These are phyloP conservation scores for Centropristis striata DNA, from an alignment of 2,113 vertebrate species.

Conservation along the genomic window DNA sequence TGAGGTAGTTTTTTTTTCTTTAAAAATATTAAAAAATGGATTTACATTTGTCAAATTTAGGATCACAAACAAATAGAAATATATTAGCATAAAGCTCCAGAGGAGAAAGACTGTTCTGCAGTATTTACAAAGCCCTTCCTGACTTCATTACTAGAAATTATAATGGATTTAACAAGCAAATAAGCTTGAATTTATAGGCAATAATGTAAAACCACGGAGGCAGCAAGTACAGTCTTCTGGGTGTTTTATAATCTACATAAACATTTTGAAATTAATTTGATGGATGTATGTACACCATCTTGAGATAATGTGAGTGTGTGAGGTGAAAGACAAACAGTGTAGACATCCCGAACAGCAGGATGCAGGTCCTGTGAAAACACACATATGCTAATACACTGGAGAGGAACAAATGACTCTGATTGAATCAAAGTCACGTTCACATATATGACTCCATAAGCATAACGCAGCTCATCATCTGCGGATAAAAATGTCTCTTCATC, in stretches of 20 bases:
- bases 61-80: not conserved
- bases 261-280: constrained; percentile 41
- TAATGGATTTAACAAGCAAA: constrained; percentile 21
- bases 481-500: constrained; percentile 19
- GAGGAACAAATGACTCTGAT: constrained; percentile 45
- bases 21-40: not conserved
- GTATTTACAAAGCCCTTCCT: not conserved
- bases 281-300: constrained; percentile 36
- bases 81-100: not conserved
- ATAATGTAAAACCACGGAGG: constrained; percentile 5
- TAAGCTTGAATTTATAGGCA: not conserved
- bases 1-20: constrained; percentile 1
- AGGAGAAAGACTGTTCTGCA: not conserved
- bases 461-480: not conserved
- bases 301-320: constrained; percentile 29
- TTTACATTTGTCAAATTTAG: not conserved
- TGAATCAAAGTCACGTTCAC: constrained; percentile 55
- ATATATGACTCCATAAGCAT: constrained; percentile 30
- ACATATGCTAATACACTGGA: constrained; percentile 43
- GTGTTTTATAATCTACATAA: constrained; percentile 12
- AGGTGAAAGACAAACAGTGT: constrained; percentile 6
- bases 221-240: not conserved
- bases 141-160: not conserved
- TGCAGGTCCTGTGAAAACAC: constrained; percentile 15
- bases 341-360: constrained; percentile 32